Base-by-base conservation (phyloP, 2,797 vertebrate genomes). In the Peromyscus nudipes region DNA sequence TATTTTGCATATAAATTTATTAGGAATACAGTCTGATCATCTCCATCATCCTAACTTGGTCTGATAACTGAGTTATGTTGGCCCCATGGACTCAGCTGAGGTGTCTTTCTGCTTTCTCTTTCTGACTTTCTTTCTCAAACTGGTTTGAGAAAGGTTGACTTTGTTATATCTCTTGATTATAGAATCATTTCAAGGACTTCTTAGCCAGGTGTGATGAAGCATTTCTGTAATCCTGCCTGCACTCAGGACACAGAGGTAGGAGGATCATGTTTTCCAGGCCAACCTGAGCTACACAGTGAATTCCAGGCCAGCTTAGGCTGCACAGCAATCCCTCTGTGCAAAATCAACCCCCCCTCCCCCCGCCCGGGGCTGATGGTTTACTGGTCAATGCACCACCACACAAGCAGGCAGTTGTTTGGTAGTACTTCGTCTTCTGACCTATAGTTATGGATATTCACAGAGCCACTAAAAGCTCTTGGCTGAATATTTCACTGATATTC, bases 401-500 rank as follows among this genome's bases (percentile, higher is more conserved):
- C 43, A 14, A 49, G 4, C 29, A 4, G 29, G 79, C 37, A 29
- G 37, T 17, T 86, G 8, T 75, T 46, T 57, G 19, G 37, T 13
- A 43, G 43, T 65, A 34, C 25, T 91, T 49, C 19, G n/a, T 69
- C 57, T 89, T 75, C 40, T 5, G 13, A 34, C 49, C 5, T 2
- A n/a, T 3, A 27, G 3, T 21, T 2, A 4, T 0, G 7, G 29
- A 29, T 34, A 55, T 29, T 25, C 60, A 40, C 9, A 52, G 1
- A 7, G 4, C 16, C 16, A 14, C 29, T 64, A 9, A 69, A 25
- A 43, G 23, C 21, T 31, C 57, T 43, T 52, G 23, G 55, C 31
- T 7, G 1, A 16, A 11, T 16, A 0, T 0, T 37, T n/a, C 29
- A 27, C 52, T n/a, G 49, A 7, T 16, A 8, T 55, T 85, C 31